These are phyloP conservation scores for Subacronicta megacephala DNA, from an alignment of 2,888 invertebrate genomes.

Conservation along the genomic window DNA sequence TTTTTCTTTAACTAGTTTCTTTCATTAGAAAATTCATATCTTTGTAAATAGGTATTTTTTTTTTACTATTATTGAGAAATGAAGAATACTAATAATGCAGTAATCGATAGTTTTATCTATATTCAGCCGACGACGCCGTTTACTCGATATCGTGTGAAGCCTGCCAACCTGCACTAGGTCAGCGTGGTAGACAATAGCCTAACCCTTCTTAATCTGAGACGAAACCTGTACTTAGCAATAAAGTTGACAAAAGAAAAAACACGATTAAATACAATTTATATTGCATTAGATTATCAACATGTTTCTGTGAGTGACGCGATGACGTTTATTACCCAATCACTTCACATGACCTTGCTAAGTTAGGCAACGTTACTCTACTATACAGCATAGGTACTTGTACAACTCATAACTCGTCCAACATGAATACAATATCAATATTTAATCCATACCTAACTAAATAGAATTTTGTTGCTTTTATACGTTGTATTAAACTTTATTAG, in stretches of 20 bases:
- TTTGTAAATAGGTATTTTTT: too few species aligned
- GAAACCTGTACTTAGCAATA: too few species aligned
- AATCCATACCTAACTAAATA: slow-evolving; percentile 16
- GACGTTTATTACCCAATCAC: slow-evolving; percentile 67
- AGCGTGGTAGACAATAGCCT: too few species aligned
- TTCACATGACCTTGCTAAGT: slow-evolving; percentile 73
- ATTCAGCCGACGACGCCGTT: too few species aligned
- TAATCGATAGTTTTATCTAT: too few species aligned
- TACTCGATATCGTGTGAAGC: too few species aligned
- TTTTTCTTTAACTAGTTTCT: too few species aligned
- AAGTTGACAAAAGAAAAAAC: slow-evolving; percentile 15
- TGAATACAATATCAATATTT: slow-evolving; percentile 41
- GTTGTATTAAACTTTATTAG: not conserved
- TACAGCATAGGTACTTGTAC: slow-evolving; percentile 34
- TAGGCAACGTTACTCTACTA: slow-evolving; percentile 72
- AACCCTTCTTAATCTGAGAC: too few species aligned
- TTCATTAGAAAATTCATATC: too few species aligned
- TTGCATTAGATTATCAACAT: slow-evolving; percentile 69
- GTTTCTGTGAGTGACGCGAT: slow-evolving; percentile 56
- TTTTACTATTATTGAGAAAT: too few species aligned
- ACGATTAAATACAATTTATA: slow-evolving; percentile 54
- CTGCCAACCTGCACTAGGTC: too few species aligned
- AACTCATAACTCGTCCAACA: slow-evolving; percentile 57
- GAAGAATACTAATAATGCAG: too few species aligned
- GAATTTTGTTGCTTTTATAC: not conserved